Conservation (phyloP, 2,888 invertebrate species). For the Pandemis cinnamomeana region DNA sequence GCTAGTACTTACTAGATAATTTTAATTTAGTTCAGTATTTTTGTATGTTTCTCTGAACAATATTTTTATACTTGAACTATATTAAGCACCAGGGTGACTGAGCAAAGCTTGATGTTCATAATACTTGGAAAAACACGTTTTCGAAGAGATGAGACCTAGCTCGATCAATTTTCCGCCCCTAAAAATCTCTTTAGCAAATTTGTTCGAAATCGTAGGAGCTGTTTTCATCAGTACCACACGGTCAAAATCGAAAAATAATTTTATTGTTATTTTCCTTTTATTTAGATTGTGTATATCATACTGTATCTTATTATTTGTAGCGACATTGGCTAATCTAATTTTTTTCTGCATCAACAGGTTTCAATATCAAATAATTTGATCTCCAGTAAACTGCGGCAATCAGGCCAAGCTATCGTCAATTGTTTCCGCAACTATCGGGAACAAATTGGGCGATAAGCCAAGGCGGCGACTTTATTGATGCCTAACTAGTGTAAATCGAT, state of each 20-base stretch:
- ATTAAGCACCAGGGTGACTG: no score
- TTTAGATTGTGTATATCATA: not conserved
- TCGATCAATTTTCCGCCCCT: no score
- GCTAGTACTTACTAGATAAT: conserved; percentile 3
- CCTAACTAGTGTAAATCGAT: conserved; percentile 68
- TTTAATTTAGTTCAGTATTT: not conserved
- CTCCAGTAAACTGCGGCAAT: conserved; percentile 26
- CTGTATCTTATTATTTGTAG: not conserved
- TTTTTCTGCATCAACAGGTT: conserved; percentile 34
- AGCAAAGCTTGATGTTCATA: no score
- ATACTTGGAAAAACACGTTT: no score
- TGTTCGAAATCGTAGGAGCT: no score
- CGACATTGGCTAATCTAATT: conserved; percentile 3
- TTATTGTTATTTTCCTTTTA: not conserved
- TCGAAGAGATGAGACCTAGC: no score
- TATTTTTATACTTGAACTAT: not conserved
- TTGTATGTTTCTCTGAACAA: not conserved
- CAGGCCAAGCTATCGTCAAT: conserved; percentile 48
- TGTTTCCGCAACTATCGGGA: conserved; percentile 57
- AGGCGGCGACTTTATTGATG: conserved; percentile 60
- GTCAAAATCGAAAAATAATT: no score
- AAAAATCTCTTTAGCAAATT: no score
- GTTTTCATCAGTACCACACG: no score
- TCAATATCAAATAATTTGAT: conserved; percentile 32
- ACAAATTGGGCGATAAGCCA: conserved; percentile 64